phyloP scores from a whole-genome alignment of 2,797 vertebrate genomes.

The Cyclura pinguis region DNA sequence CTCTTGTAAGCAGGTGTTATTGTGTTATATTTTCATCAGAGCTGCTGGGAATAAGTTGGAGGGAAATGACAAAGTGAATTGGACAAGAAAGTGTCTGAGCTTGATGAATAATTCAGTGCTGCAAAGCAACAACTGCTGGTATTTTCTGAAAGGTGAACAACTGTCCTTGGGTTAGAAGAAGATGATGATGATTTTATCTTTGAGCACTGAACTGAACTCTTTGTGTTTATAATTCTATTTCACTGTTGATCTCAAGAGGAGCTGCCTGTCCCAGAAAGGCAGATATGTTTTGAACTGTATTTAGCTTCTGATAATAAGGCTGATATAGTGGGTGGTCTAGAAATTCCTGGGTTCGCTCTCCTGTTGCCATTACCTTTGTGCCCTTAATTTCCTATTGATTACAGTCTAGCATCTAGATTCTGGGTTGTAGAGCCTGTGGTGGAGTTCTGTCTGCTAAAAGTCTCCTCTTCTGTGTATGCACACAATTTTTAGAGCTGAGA shows the following conservation, averaged over 20 bases:
- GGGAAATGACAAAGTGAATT: conserved; percentile 78
- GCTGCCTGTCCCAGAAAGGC: background rate
- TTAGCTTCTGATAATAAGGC: conserved; percentile 4
- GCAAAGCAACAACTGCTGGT: conserved; percentile 72
- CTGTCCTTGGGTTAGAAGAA: conserved; percentile 68
- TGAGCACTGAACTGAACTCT: conserved; percentile 61
- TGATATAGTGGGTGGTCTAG: background rate
- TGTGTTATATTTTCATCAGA: conserved; percentile 74
- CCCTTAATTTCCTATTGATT: background rate
- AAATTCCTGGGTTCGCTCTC: background rate
- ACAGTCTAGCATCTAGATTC: background rate
- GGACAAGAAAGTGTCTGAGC: conserved; percentile 75
- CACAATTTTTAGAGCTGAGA: background rate
- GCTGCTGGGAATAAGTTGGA: conserved; percentile 74
- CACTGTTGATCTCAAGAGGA: conserved; percentile 48
- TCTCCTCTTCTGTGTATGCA: background rate
- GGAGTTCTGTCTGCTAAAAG: fast-evolving
- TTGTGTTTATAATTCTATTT: conserved; percentile 42
- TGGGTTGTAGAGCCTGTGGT: background rate
- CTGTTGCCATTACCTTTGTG: background rate
- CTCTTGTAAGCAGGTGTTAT: conserved; percentile 72
- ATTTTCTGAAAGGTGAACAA: conserved; percentile 69
- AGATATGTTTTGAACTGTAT: conserved; percentile 27
- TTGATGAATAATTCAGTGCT: conserved; percentile 78
- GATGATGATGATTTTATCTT: conserved; percentile 71